Percentiles rank a stretch among this genome's conserved stretches.
These are phyloP conservation scores for Linnaemya vulpina DNA, from an alignment of 2,888 invertebrate species.

Conservation along the genomic window DNA sequence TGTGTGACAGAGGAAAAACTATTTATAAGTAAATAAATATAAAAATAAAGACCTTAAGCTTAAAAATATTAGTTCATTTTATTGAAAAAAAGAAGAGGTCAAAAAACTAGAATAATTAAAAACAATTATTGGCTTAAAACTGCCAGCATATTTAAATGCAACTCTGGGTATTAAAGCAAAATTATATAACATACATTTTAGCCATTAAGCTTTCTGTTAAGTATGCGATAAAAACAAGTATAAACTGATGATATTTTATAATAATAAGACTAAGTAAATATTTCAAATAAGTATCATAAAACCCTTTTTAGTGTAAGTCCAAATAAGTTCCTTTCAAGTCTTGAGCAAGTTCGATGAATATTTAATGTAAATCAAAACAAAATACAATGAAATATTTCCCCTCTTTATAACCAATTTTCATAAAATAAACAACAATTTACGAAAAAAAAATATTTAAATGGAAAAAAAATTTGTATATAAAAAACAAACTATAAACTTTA, in stretches of 20 bases:
- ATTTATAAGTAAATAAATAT: too few relatives aligned
- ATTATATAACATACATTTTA: neutral
- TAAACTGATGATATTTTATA: neutral
- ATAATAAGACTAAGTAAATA: neutral
- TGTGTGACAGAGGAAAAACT: too few relatives aligned
- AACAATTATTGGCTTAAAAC: neutral
- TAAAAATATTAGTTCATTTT: too few relatives aligned
- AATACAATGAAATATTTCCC: constrained; percentile 6
- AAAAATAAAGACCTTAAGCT: too few relatives aligned
- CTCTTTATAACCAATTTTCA: constrained; percentile 9
- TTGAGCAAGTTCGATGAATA: neutral
- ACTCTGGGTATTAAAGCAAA: neutral
- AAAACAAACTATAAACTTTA: constrained; percentile 83
- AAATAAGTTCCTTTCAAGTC: constrained; percentile 5
- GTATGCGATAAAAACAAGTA: neutral
- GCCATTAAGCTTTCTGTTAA: neutral
- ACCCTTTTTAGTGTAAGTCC: neutral
- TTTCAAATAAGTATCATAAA: constrained; percentile 4
- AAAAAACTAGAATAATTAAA: too few relatives aligned
- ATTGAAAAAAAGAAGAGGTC: too few relatives aligned
- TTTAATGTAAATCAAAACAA: constrained; percentile 21
- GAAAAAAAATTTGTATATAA: constrained; percentile 66
- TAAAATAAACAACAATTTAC: constrained; percentile 65
- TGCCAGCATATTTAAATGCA: constrained; percentile 11
- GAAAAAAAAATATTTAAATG: constrained; percentile 27